Percentiles rank a stretch among this genome's conserved stretches.
Evolutionary conservation across 2,113 vertebrate species (phyloP).

Genomic region (Abramis brama): DNA sequence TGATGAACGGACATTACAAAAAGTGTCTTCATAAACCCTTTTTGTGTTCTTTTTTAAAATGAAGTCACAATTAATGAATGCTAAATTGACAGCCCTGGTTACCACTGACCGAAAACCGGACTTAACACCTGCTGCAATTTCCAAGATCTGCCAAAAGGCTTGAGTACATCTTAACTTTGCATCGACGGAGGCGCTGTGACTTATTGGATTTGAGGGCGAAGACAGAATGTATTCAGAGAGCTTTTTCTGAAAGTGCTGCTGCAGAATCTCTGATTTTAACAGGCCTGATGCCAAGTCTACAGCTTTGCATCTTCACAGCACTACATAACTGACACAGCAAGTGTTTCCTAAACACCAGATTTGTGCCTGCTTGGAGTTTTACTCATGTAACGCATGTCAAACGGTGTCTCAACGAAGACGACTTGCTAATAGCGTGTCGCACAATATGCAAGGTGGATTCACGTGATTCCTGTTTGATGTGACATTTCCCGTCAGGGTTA

Average conservation of each 20-base stretch:
- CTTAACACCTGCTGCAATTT: constrained; percentile 28
- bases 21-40: not conserved
- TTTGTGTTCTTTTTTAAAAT: not conserved
- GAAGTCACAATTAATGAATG: not conserved
- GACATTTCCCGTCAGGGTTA: constrained; percentile 57
- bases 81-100: not conserved
- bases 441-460: constrained; percentile 40
- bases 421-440: constrained; percentile 37
- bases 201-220: constrained; percentile 26
- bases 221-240: not conserved
- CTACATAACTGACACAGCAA: constrained; percentile 38
- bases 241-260: not conserved
- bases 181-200: not conserved
- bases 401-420: constrained; percentile 25
- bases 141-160: constrained; percentile 20
- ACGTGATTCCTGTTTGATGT: constrained; percentile 47
- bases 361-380: constrained; percentile 18
- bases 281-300: constrained; percentile 1
- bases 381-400: constrained; percentile 35
- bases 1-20: not conserved
- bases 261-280: constrained; percentile 17
- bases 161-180: constrained; percentile 24
- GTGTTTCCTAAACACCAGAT: constrained; percentile 31
- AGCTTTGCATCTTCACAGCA: constrained; percentile 2
- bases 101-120: not conserved